Evolutionary conservation across 2,888 invertebrate species (phyloP).

Genomic region (Pyrocoelia pectoralis): DNA sequence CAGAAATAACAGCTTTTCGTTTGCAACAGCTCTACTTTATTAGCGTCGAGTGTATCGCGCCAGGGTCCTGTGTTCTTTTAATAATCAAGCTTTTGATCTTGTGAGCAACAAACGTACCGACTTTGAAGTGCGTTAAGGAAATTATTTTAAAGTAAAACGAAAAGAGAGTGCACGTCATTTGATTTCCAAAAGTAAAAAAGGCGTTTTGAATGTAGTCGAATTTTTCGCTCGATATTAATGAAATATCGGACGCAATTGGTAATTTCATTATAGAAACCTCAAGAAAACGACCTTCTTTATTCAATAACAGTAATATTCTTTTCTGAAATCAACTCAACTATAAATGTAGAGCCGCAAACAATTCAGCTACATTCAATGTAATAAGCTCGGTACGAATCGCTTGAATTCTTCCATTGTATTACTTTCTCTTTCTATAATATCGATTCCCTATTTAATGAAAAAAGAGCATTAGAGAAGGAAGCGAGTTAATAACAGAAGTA

Average conservation of each 20-base stretch:
- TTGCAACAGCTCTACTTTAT: conserved; percentile 20
- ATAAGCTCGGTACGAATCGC: conserved; percentile 3
- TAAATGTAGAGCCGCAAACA: conserved; percentile 1
- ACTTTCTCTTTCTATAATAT: conserved; percentile 16
- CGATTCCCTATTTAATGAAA: conserved; percentile 17
- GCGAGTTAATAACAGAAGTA: conserved; percentile 4
- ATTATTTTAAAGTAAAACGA: neutral
- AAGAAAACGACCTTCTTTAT: conserved; percentile 20
- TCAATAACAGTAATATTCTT: conserved; percentile 11
- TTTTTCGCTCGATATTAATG: conserved; percentile 16
- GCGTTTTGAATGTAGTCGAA: conserved; percentile 7
- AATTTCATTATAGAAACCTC: conserved; percentile 24
- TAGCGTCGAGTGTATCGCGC: conserved; percentile 10
- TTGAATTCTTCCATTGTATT: neutral
- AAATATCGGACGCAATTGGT: conserved; percentile 13
- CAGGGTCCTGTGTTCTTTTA: conserved; percentile 13
- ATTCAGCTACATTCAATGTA: neutral
- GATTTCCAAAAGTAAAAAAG: conserved; percentile 15
- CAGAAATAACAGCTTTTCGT: conserved; percentile 24
- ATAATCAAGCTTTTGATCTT: conserved; percentile 9
- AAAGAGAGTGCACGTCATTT: neutral
- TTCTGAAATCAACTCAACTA: neutral
- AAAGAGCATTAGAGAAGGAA: conserved; percentile 10
- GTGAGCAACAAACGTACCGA: neutral
- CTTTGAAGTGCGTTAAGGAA: neutral